These are phyloP conservation scores for Drosophila kuntzei DNA, from an alignment of 2,888 invertebrate species.

Conservation along the genomic window DNA sequence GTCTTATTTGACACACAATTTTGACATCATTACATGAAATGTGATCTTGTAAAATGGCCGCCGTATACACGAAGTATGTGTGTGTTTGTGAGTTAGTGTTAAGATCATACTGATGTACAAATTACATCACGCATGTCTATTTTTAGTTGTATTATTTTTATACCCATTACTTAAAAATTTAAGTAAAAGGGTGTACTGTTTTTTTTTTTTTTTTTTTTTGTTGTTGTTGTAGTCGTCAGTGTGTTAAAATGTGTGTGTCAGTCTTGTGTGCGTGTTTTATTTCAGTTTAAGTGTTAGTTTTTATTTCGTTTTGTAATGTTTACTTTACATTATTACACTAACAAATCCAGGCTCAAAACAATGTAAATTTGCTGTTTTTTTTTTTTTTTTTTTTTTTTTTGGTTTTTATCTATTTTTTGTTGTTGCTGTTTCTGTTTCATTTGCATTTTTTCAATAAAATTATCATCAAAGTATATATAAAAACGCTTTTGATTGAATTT, in stretches of 20 bases:
- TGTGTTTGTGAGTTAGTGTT: neutral
- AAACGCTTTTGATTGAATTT: slow-evolving; percentile 36
- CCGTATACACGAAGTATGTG: neutral
- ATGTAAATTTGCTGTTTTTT: slow-evolving; percentile 59
- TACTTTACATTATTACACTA: slow-evolving; percentile 80
- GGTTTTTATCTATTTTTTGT: slow-evolving; percentile 19
- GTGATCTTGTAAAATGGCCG: neutral
- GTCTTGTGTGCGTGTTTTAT: slow-evolving; percentile 22
- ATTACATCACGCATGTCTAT: neutral
- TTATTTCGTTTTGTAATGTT: slow-evolving; percentile 52
- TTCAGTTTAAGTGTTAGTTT: slow-evolving; percentile 41
- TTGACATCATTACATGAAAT: no score
- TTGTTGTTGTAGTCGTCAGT: neutral
- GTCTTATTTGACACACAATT: no score
- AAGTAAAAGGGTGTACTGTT: no score
- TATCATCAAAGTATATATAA: slow-evolving; percentile 47
- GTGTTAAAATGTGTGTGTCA: neutral
- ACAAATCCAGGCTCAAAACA: slow-evolving; percentile 85
- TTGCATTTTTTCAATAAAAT: slow-evolving; percentile 53
- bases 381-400: slow-evolving; percentile 22
- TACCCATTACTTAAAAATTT: no score
- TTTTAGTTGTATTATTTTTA: no score
- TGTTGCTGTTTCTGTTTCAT: slow-evolving; percentile 58
- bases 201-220: neutral
- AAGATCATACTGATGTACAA: neutral